phyloP scores from a whole-genome alignment of 2,797 vertebrate genomes.

The Gadopsis marmoratus region DNA sequence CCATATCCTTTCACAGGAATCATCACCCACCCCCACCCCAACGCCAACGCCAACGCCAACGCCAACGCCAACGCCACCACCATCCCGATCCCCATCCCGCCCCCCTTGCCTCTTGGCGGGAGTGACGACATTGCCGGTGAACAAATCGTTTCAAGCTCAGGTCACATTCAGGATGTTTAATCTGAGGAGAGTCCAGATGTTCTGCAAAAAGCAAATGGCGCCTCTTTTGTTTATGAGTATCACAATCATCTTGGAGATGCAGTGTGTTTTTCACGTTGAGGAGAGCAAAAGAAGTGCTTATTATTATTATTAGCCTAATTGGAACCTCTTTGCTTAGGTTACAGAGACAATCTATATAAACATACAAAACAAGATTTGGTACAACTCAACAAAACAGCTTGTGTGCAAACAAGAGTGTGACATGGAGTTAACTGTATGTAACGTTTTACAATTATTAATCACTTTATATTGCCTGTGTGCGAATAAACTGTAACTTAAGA shows the following conservation, averaged over 20 bases:
- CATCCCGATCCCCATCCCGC: background rate
- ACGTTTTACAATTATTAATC: no score
- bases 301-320: background rate
- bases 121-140: conserved; percentile 66
- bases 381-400: conserved; percentile 18
- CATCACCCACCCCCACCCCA: conserved; percentile 32
- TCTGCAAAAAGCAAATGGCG: conserved; percentile 47
- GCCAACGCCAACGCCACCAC: background rate
- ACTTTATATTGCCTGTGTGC: no score
- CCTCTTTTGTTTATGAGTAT: conserved; percentile 69
- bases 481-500: no score
- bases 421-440: no score
- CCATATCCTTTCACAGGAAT: conserved; percentile 62
- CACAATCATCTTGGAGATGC: conserved; percentile 34
- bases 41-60: background rate
- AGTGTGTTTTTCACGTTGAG: conserved; percentile 13
- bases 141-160: conserved; percentile 77
- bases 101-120: conserved; percentile 64
- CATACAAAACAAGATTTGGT: background rate
- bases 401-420: conserved; percentile 4
- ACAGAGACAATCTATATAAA: background rate
- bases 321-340: conserved; percentile 2
- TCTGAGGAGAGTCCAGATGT: conserved; percentile 79
- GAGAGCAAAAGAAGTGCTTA: background rate
- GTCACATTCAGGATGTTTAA: conserved; percentile 79